Conservation (phyloP, 2,888 invertebrate species). For the Apomyelois bistriatella region DNA sequence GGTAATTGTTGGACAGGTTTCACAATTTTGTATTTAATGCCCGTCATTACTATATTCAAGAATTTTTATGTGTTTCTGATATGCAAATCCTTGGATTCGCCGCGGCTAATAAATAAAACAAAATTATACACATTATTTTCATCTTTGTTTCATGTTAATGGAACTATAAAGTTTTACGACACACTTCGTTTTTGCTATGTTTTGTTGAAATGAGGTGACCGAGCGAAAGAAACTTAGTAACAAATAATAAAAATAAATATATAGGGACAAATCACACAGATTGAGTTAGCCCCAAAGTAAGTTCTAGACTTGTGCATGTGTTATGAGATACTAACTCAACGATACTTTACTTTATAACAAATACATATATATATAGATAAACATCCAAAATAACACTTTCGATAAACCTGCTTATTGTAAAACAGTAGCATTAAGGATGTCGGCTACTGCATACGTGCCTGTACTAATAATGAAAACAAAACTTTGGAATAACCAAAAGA, state of each 20-base stretch:
- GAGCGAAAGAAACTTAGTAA: neutral
- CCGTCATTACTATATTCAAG: conserved; percentile 21
- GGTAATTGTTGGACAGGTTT: conserved; percentile 31
- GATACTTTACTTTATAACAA: too few species aligned
- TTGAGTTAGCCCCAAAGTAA: too few species aligned
- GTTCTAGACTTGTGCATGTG: too few species aligned
- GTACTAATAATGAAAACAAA: conserved; percentile 45
- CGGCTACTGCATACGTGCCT: conserved; percentile 63
- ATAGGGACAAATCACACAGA: too few species aligned
- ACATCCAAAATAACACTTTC: too few species aligned
- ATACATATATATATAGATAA: too few species aligned
- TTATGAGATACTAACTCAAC: too few species aligned
- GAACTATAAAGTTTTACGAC: conserved; percentile 17
- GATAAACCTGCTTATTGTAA: conserved; percentile 15
- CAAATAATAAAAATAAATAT: too few species aligned
- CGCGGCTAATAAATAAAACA: conserved; percentile 18
- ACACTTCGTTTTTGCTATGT: neutral
- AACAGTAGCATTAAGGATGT: conserved; percentile 64
- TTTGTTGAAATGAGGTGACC: neutral
- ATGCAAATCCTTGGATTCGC: conserved; percentile 30
- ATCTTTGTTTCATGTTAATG: conserved; percentile 25
- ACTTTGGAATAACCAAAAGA: conserved; percentile 32
- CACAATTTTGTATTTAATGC: conserved; percentile 22
- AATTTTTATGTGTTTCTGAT: conserved; percentile 24
- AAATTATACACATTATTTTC: conserved; percentile 15